Conservation (phyloP, 2,888 invertebrate species). For the Arctia plantaginis region DNA sequence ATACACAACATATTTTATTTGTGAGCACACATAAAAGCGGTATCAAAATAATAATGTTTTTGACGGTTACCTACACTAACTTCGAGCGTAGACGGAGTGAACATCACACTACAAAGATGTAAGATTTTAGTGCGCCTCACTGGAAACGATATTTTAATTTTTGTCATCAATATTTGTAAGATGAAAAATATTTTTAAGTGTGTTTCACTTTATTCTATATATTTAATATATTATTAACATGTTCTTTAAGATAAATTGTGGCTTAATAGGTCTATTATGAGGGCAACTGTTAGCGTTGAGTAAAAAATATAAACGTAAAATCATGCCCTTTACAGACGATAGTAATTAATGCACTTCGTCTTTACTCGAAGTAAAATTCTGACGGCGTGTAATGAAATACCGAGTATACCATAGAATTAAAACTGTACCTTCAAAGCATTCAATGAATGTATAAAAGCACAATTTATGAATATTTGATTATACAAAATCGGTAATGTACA, state of each 20-base stretch:
- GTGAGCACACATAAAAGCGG: too few relatives aligned
- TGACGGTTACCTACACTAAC: too few relatives aligned
- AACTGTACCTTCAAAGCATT: neutral
- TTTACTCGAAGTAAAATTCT: neutral
- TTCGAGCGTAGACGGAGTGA: too few relatives aligned
- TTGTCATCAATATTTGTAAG: too few relatives aligned
- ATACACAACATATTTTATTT: too few relatives aligned
- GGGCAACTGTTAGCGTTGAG: neutral
- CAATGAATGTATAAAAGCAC: neutral
- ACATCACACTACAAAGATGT: too few relatives aligned
- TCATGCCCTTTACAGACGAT: neutral
- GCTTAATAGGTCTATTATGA: neutral
- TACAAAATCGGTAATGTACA: conserved; percentile 36
- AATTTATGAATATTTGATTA: neutral
- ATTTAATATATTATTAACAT: neutral
- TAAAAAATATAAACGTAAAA: neutral
- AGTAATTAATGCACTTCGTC: neutral
- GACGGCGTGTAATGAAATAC: neutral
- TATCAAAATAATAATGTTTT: too few relatives aligned
- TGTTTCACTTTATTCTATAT: too few relatives aligned
- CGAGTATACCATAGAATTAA: neutral
- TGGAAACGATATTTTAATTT: too few relatives aligned
- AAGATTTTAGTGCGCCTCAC: too few relatives aligned
- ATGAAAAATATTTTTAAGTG: too few relatives aligned
- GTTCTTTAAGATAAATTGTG: neutral